Evolutionary conservation across 2,888 invertebrate species (phyloP), one percentile per base, ranked within the genome.

Genomic region (Tenthredo livida): DNA sequence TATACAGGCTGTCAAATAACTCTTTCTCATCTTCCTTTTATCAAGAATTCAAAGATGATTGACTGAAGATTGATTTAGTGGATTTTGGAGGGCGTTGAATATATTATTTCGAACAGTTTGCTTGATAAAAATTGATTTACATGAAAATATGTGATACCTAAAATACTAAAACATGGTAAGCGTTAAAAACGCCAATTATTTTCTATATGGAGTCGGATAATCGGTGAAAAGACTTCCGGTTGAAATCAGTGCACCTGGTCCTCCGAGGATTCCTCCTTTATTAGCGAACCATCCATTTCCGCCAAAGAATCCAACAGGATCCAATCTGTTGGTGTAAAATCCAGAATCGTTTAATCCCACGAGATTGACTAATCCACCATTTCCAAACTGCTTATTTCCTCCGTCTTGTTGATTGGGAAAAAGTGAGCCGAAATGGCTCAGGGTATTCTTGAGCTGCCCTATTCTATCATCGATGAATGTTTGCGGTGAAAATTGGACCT

Each of bases 241-340:
- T 0, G 92, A 92, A 0, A 91, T 83, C 86, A 92, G 88, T 1
- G 91, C 91, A 4, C 92, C 92, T 5, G 92, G 92, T 9, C 91
- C 91, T 9, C 92, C 92, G 1, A 92, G 87, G 73, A 92, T 89
- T 12, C 92, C 92, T 0, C 92, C 92, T 80, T 92, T 92, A 85
- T 92, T 91, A 15, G 92, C 89, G 67, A 92, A 89, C 92, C 91
- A 92, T 17, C 91, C 92, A 73, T 92, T 92, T 9, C 92, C 92
- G 17, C 89, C 89, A 29, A 92, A 87, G 85, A 92, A 89, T n/a
- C 92, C 92, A 12, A 89, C 90, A 1, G 90, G 88, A 12, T 92
- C 90, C 29, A 90, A 73, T 43, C 91, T 86, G 72, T 90, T 87
- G 17, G 90, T 90, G 82, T 90, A 90, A 78, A 91, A 91, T 43